These are phyloP conservation scores for Ursus arctos DNA, from an alignment of 2,113 vertebrate genomes.

Conservation along the genomic window DNA sequence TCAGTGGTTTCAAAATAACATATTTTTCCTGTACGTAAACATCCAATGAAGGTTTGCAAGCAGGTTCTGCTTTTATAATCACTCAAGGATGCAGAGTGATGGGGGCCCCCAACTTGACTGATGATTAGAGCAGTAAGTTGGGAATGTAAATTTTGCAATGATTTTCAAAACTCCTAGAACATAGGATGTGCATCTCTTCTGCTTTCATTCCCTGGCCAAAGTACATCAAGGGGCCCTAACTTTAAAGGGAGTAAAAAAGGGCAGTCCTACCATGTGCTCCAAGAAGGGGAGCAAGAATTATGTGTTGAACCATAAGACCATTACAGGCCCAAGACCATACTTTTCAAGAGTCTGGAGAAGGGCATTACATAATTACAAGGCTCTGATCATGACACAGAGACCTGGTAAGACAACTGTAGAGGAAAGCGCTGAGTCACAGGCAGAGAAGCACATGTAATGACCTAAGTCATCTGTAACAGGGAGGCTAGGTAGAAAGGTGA, in stretches of 20 bases:
- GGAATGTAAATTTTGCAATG: background rate
- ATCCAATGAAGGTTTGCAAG: background rate
- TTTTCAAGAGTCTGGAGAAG: background rate
- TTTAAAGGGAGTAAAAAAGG: background rate
- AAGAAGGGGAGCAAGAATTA: background rate
- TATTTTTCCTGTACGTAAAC: background rate
- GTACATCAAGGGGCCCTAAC: accelerated
- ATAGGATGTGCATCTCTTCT: background rate
- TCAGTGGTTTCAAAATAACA: background rate
- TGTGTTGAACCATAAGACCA: background rate
- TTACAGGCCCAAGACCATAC: background rate
- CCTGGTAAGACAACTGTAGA: background rate
- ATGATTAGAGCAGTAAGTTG: background rate
- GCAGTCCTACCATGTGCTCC: background rate
- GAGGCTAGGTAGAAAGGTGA: background rate
- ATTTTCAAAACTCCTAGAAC: background rate
- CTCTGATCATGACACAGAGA: background rate
- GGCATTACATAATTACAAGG: background rate
- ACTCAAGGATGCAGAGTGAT: accelerated
- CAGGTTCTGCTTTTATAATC: background rate
- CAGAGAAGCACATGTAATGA: accelerated
- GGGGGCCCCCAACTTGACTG: accelerated
- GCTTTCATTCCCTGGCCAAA: background rate
- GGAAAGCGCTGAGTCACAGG: background rate
- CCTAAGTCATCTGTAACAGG: background rate